Evolutionary conservation across 2,888 invertebrate genomes (phyloP), one percentile per base, ranked within the genome.

Genomic region (Tenthredo livida): DNA sequence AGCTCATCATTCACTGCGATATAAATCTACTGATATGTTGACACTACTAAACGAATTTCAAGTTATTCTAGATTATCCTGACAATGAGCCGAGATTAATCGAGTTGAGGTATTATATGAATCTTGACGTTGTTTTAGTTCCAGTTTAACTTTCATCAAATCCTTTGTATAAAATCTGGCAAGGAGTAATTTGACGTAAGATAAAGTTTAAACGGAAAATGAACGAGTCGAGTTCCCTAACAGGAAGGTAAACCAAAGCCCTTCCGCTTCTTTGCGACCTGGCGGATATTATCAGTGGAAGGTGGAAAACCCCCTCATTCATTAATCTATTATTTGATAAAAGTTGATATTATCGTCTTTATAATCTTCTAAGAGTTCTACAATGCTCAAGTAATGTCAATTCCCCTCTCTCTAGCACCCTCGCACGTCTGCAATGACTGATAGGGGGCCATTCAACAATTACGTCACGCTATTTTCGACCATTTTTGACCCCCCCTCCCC

Each of bases 11-110:
- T 61, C 61, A 61, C 61, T 21, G 25, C 61, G 61, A 61, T 61
- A 61, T 61, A 12, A 61, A 61, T 61, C 61, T 25, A 61, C 25
- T 61, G 61, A 61, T 61, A 33, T 67, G 25, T 67, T 67, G 67
- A 33, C 67, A 33, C 33, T 67, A 5, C 33, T 67, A 17, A 67
- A 67, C 67, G 67, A 67, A 67, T 33, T 17, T 67, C 33, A 33
- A 33, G 67, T 67, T 67, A 67, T 67, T 67, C 29, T 33, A 33
- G 67, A 67, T 67, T 67, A 67, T 33, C 54, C 54, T 54, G 54
- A 54, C 54, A 61, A 67, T 33, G 15, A 67, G 29, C 17, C 17
- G 67, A 67, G 67, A 67, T 67, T 67, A 67, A 67, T 67, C 33
- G 33, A 67, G 29, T 33, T 25, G 10, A 4, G 12, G 25, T 67